Evolutionary conservation across 2,888 invertebrate species (phyloP), one percentile per base, ranked within the genome.

Genomic region (Artemia sinica): DNA sequence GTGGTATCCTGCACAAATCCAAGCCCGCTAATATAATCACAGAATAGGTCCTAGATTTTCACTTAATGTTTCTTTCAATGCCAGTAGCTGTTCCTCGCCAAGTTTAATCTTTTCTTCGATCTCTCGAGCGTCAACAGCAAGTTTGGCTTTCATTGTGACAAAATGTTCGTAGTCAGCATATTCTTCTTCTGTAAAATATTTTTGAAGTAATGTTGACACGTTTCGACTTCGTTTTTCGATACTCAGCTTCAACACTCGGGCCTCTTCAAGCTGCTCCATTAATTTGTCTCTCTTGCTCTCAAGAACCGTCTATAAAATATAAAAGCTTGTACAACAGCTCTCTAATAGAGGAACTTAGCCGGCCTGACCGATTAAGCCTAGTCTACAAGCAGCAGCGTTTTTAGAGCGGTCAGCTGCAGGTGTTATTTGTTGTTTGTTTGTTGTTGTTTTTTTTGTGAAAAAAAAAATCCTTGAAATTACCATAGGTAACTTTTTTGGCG

Each of bases 141-240:
- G 80, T 78, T 88, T 89, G 50, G 88, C 87, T 79, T 90, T 91
- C 86, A 88, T 89, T 76, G 87, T 86, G 74, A 90, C 86, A 79
- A 88, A 91, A 76, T 88, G 87, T 74, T 86, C 85, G 76, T 89
- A 91, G 76, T 89, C 88, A 63, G 85, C 84, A 75, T 84, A 86
- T 75, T 88, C 86, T 71, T 87, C 87, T 67, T 83, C 80, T 73
- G 82, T 83, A 74, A 90, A 81, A 77, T 86, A 85, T 76, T 86
- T 85, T 73, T 83, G 82, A 71, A 91, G 80, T 72, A 87, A 84
- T 71, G 82, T 81, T 67, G 85, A 83, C 65, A 91, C 86, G 76
- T 83, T 85, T 63, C 83, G 79, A 75, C 87, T 86, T 51, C 90
- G 83, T 67, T 85, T 83, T 78, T 90, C 89, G 73, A 91, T 89